Evolutionary conservation across 2,113 vertebrate species (phyloP).

Genomic region (Odontesthes bonariensis): DNA sequence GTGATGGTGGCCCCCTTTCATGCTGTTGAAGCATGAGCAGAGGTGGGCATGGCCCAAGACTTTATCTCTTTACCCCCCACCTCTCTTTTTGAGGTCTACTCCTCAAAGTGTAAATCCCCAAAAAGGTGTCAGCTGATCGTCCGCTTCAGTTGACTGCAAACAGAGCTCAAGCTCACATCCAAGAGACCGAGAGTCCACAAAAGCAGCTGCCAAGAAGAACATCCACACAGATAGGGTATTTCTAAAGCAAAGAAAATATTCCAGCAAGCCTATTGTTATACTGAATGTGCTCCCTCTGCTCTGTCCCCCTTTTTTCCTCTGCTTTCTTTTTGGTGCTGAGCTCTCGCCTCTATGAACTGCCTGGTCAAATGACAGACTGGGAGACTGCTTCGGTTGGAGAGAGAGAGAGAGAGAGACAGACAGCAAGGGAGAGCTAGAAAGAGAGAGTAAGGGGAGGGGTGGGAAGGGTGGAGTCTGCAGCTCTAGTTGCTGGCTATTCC

Average conservation of each 20-base stretch:
- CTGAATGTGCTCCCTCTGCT: slow-evolving; percentile 48
- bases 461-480: slow-evolving; percentile 81
- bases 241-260: slow-evolving; percentile 52
- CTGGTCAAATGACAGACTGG: slow-evolving; percentile 84
- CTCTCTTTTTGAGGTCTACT: slow-evolving; percentile 43
- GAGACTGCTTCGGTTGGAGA: slow-evolving; percentile 62
- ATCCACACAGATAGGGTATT: slow-evolving; percentile 51
- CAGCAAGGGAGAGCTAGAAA: slow-evolving; percentile 5
- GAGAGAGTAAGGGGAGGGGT: slow-evolving; percentile 68
- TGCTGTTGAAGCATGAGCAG: slow-evolving; percentile 85
- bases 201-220: slow-evolving; percentile 50
- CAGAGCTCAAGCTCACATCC: slow-evolving; percentile 61
- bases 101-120: slow-evolving; percentile 70
- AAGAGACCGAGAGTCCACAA: slow-evolving; percentile 53
- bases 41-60: slow-evolving; percentile 85
- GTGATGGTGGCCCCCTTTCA: slow-evolving; percentile 88
- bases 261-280: slow-evolving; percentile 49
- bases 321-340: slow-evolving; percentile 68
- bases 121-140: slow-evolving; percentile 54
- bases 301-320: slow-evolving; percentile 49
- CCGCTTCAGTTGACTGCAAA: slow-evolving; percentile 40
- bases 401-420: slow-evolving; percentile 47
- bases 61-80: slow-evolving; percentile 28
- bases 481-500: slow-evolving; percentile 83
- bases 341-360: slow-evolving; percentile 80